Percentiles rank a stretch among this genome's conserved stretches.
Conservation (phyloP, 2,113 vertebrate genomes). For the Amia ocellicauda region DNA sequence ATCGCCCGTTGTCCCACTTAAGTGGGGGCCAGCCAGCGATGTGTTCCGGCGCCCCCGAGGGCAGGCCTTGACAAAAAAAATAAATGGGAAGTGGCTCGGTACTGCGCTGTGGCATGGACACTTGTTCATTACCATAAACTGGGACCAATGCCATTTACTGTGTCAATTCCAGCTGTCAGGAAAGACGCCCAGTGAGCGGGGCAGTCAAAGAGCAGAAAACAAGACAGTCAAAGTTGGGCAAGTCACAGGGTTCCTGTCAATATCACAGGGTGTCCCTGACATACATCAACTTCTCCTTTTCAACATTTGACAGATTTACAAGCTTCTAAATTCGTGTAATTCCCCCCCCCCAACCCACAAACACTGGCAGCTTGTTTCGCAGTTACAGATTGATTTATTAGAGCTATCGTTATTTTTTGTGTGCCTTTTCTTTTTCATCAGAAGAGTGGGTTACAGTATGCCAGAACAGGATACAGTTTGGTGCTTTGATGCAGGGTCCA, state of each 20-base stretch:
- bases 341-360: conserved; percentile 29
- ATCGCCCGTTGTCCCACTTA: conserved; percentile 28
- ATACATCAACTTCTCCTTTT: conserved; percentile 38
- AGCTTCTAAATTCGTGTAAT: conserved; percentile 47
- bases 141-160: conserved; percentile 42
- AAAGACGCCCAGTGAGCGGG: conserved; percentile 35
- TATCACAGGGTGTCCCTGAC: conserved; percentile 33
- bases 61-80: conserved; percentile 30
- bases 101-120: conserved; percentile 30
- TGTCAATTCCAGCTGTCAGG: conserved; percentile 39
- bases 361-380: conserved; percentile 22
- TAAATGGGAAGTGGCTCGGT: conserved; percentile 38
- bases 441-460: background rate
- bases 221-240: conserved; percentile 22
- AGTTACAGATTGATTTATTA: conserved; percentile 16
- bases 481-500: conserved; percentile 17
- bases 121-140: conserved; percentile 32
- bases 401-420: background rate
- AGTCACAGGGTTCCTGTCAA: background rate
- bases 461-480: conserved; percentile 17
- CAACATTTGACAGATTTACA: conserved; percentile 40
- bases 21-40: conserved; percentile 35
- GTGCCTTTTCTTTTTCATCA: background rate
- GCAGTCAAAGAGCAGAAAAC: conserved; percentile 21
- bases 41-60: conserved; percentile 50